These are phyloP conservation scores for Crocallis elinguaria DNA, from an alignment of 2,888 invertebrate species.

Conservation along the genomic window DNA sequence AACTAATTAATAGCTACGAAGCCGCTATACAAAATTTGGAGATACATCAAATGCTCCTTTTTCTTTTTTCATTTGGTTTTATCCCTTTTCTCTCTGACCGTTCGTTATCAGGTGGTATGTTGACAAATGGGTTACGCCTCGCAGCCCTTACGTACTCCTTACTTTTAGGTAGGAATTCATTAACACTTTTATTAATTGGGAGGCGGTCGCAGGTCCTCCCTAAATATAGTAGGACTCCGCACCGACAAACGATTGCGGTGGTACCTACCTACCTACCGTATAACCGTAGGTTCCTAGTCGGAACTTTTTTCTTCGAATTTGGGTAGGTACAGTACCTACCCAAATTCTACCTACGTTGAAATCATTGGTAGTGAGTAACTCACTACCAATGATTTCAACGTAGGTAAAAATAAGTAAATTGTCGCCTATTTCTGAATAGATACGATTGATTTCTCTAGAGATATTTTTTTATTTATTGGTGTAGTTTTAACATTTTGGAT, in stretches of 20 bases:
- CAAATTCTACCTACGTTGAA: too few relatives aligned
- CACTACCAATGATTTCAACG: too few relatives aligned
- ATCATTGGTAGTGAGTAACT: too few relatives aligned
- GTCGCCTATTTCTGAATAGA: too few relatives aligned
- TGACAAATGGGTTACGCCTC: slow-evolving; percentile 78
- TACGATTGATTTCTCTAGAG: too few relatives aligned
- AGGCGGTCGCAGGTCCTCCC: slow-evolving; percentile 57
- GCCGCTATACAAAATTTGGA: slow-evolving; percentile 18
- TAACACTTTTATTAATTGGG: slow-evolving; percentile 73
- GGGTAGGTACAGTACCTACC: too few relatives aligned
- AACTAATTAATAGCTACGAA: slow-evolving; percentile 21
- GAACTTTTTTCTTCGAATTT: background rate
- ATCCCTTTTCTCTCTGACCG: slow-evolving; percentile 44
- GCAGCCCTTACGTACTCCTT: slow-evolving; percentile 37
- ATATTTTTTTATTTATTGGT: too few relatives aligned
- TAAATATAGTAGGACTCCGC: slow-evolving; percentile 45
- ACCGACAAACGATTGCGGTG: slow-evolving; percentile 43
- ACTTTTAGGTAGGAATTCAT: slow-evolving; percentile 66
- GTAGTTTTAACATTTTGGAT: too few relatives aligned
- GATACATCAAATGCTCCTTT: slow-evolving; percentile 23
- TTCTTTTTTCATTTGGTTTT: slow-evolving; percentile 25
- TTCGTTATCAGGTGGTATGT: slow-evolving; percentile 65
- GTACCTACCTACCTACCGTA: background rate
- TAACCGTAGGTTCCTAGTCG: background rate
- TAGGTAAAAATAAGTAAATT: too few relatives aligned